These are phyloP conservation scores for Python bivittatus DNA, from an alignment of 2,113 vertebrate genomes.

Conservation along the genomic window DNA sequence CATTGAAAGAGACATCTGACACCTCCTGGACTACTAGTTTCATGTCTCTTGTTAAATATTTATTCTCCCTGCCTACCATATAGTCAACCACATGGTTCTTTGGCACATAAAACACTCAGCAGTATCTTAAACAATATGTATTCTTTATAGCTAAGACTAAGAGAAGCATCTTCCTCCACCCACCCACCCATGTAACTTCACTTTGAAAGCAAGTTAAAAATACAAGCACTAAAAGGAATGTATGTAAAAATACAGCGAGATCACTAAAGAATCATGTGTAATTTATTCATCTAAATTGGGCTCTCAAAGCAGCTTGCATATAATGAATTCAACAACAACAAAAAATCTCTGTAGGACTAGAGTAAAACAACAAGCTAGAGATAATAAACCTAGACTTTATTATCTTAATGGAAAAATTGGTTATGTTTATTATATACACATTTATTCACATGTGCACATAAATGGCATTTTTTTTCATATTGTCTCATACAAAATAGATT, in stretches of 20 bases:
- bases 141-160: not conserved
- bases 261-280: not conserved
- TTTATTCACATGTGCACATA: not conserved
- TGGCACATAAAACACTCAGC: not conserved
- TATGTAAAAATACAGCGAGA: not conserved
- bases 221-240: not conserved
- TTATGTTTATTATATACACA: not conserved
- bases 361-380: not conserved
- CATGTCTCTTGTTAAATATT: conserved; percentile 16
- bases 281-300: not conserved
- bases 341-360: not conserved
- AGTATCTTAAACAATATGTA: not conserved
- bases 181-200: not conserved
- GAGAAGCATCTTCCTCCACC: not conserved
- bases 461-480: not conserved
- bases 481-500: not conserved
- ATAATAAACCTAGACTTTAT: not conserved
- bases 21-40: not conserved
- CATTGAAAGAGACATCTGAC: not conserved
- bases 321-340: not conserved
- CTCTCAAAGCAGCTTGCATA: not conserved
- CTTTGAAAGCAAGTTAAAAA: not conserved
- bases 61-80: not conserved
- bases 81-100: not conserved
- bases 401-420: not conserved